Conservation (phyloP, 2,113 vertebrate species). For the Lagopus muta region DNA sequence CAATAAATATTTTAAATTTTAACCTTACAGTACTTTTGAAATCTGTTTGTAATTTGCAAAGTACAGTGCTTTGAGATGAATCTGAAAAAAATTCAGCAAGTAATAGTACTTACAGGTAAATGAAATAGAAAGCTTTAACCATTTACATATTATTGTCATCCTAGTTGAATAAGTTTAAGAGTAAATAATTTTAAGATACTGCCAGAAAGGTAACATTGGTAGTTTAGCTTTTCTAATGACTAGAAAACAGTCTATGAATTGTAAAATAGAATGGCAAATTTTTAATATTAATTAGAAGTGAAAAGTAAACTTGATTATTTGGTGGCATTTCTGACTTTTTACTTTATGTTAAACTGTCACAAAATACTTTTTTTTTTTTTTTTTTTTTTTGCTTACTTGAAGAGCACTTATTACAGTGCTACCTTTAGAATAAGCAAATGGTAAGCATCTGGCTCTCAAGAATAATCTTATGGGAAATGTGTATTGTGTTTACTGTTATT, state of each 20-base stretch:
- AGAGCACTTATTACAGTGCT: slow-evolving; percentile 25
- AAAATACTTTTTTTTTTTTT: neutral
- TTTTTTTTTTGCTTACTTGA: neutral
- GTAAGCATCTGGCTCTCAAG: slow-evolving; percentile 65
- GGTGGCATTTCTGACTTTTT: neutral
- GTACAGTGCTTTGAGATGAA: neutral
- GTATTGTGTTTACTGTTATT: slow-evolving; percentile 72
- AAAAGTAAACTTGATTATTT: slow-evolving; percentile 18
- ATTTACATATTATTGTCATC: slow-evolving; percentile 37
- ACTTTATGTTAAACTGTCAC: neutral
- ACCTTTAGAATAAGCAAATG: slow-evolving; percentile 48
- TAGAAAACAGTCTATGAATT: neutral
- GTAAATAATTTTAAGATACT: slow-evolving; percentile 42
- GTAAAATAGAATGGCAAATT: slow-evolving; percentile 48
- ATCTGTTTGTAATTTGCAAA: slow-evolving; percentile 32
- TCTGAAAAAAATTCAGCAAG: slow-evolving; percentile 54
- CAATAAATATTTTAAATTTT: neutral
- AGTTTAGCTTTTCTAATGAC: slow-evolving; percentile 8
- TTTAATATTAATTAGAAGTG: slow-evolving; percentile 47
- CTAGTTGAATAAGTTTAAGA: slow-evolving; percentile 53
- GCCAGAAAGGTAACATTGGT: neutral
- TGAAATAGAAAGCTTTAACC: slow-evolving; percentile 21
- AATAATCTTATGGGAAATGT: slow-evolving; percentile 72
- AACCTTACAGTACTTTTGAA: neutral
- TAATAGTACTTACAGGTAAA: slow-evolving; percentile 28